Conservation (phyloP, 2,797 vertebrate genomes). For the Thamnophis elegans region DNA sequence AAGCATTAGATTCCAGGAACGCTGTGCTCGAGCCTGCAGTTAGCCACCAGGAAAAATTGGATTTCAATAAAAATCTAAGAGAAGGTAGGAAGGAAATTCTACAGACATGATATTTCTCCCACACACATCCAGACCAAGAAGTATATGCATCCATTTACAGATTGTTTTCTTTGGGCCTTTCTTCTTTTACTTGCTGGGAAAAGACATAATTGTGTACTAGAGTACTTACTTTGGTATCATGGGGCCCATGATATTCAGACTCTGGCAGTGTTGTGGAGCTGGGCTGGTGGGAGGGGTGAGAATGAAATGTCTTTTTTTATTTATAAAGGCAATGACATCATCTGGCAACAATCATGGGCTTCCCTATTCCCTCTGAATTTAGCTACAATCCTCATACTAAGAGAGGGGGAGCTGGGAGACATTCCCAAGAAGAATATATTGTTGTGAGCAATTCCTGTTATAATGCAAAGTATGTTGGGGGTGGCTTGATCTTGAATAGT, state of each 20-base stretch:
- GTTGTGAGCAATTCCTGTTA: background rate
- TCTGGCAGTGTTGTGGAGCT: background rate
- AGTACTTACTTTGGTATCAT: background rate
- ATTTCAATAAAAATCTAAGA: slow-evolving; percentile 81
- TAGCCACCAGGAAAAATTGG: slow-evolving; percentile 74
- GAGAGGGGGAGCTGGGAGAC: background rate
- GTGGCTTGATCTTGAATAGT: background rate
- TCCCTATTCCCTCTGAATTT: background rate
- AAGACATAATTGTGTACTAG: background rate
- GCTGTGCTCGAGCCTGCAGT: slow-evolving; percentile 63
- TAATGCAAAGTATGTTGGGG: background rate
- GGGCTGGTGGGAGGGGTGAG: background rate
- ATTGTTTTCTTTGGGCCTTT: background rate
- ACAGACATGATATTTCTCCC: background rate
- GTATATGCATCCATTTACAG: background rate
- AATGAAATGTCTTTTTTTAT: background rate
- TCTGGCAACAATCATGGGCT: background rate
- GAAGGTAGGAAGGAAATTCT: slow-evolving; percentile 75
- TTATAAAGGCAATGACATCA: background rate
- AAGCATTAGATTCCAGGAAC: slow-evolving; percentile 50
- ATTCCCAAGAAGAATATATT: background rate
- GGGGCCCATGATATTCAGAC: background rate
- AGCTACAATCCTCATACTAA: background rate
- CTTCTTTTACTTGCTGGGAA: background rate
- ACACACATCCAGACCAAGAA: background rate